phyloP scores from a whole-genome alignment of 2,888 invertebrate species.

The Pollenia amentaria region DNA sequence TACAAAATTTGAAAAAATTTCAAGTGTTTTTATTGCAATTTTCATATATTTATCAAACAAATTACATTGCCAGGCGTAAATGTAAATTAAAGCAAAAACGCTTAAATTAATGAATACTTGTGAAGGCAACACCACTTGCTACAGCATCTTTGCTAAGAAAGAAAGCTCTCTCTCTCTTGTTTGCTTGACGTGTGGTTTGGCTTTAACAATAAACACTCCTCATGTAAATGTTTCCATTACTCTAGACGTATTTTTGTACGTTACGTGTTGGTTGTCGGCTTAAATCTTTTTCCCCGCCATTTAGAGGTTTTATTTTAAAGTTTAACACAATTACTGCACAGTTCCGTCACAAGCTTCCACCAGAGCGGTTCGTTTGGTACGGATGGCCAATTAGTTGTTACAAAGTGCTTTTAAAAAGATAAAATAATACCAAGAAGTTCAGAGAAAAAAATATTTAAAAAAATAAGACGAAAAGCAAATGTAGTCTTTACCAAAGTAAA shows the following conservation, averaged over 20 bases:
- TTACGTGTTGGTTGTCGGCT: constrained; percentile 76
- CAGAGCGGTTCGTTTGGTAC: constrained; percentile 77
- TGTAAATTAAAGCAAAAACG: background rate
- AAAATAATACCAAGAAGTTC: constrained; percentile 61
- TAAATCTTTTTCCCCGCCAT: constrained; percentile 47
- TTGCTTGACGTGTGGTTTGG: background rate
- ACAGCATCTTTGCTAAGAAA: constrained; percentile 53
- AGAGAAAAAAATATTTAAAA: background rate
- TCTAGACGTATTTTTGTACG: constrained; percentile 27
- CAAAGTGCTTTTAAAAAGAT: constrained; percentile 46
- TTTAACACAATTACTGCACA: constrained; percentile 79
- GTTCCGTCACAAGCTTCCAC: constrained; percentile 80
- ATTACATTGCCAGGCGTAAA: no score
- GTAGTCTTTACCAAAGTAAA: constrained; percentile 48
- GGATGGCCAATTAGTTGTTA: constrained; percentile 45
- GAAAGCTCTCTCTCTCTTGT: constrained; percentile 58
- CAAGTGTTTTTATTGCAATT: no score
- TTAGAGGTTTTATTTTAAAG: constrained; percentile 80
- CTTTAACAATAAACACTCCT: constrained; percentile 46
- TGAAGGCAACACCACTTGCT: constrained; percentile 27
- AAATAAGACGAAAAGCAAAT: constrained; percentile 61
- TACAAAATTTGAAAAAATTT: no score
- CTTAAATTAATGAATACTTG: background rate
- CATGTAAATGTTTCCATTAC: constrained; percentile 48
- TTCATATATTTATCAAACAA: no score